Evolutionary conservation across 2,888 invertebrate species (phyloP).

Genomic region (Cephus runcator): DNA sequence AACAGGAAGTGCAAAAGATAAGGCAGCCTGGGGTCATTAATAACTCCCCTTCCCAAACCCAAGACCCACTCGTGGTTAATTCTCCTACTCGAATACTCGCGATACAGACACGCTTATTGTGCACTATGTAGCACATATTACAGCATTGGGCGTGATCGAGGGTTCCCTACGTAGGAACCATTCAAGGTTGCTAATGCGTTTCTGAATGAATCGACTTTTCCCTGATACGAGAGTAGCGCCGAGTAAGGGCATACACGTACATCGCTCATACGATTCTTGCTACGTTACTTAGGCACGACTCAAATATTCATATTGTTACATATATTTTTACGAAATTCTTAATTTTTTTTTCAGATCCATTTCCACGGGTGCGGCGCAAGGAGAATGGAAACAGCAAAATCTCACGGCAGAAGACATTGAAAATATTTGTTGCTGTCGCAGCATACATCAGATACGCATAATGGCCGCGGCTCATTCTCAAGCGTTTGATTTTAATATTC

Average conservation of each 20-base stretch:
- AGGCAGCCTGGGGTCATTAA: constrained; percentile 48
- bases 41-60: constrained; percentile 33
- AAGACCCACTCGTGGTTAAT: constrained; percentile 20
- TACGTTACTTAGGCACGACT: neutral
- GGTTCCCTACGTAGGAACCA: neutral
- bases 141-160: neutral
- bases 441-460: neutral
- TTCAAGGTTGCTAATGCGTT: neutral
- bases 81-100: neutral
- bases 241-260: neutral
- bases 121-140: neutral
- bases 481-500: constrained; percentile 44
- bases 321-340: neutral
- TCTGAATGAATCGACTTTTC: neutral
- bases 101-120: neutral
- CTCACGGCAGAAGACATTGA: neutral
- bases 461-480: neutral
- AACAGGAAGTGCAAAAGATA: constrained; percentile 54
- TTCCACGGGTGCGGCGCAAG: no score
- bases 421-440: neutral
- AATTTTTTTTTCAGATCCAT: no score
- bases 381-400: neutral
- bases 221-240: neutral
- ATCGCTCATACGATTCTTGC: neutral
- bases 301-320: neutral